Conservation (phyloP, 2,888 invertebrate species). For the Capitulum mitella region DNA sequence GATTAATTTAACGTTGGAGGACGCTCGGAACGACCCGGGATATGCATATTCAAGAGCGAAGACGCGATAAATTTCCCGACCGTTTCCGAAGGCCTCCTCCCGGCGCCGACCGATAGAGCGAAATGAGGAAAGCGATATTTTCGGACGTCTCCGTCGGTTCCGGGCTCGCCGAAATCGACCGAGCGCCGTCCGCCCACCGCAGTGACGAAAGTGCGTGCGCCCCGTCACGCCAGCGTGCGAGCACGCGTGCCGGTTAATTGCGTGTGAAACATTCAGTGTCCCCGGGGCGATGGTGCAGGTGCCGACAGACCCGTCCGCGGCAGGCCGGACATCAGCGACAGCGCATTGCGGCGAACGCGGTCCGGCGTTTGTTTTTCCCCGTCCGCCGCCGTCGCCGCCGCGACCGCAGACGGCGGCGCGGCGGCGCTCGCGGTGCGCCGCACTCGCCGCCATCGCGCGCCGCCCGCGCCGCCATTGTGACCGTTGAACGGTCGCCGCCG, state of each 20-base stretch:
- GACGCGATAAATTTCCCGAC: slow-evolving; percentile 1
- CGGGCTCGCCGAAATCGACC: not conserved
- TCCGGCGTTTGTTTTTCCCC: not conserved
- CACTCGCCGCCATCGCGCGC: not conserved
- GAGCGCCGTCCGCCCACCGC: not conserved
- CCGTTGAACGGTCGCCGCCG: not conserved
- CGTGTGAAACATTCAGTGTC: no score
- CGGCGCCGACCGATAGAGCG: not conserved
- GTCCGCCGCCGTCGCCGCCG: not conserved
- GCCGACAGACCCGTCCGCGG: no score
- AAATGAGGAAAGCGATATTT: not conserved
- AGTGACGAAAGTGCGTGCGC: no score
- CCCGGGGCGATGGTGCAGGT: no score
- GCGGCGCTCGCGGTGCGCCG: not conserved
- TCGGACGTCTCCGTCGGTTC: not conserved
- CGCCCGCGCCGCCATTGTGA: not conserved
- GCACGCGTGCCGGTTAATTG: no score
- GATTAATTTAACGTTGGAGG: slow-evolving; percentile 1
- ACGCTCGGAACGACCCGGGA: not conserved
- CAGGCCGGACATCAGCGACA: no score
- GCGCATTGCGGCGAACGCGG: no score
- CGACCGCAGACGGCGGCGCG: not conserved
- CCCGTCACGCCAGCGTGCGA: no score
- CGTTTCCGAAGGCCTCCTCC: not conserved
- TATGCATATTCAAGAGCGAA: slow-evolving; percentile 18